Base-by-base conservation (phyloP, 2,888 invertebrate species). In the Coelopa pilipes region DNA sequence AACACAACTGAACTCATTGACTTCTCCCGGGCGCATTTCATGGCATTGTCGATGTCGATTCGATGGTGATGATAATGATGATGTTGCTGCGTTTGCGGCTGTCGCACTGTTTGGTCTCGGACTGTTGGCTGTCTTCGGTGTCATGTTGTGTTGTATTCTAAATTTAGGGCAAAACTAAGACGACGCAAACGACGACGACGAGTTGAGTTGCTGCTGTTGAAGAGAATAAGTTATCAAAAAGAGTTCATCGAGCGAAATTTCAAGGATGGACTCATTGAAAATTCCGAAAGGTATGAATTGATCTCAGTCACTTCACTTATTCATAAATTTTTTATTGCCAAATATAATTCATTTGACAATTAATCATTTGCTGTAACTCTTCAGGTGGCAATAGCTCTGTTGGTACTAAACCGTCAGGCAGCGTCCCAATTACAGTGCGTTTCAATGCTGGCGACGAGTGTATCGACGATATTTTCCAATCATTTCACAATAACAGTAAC, bases 391-490 rank as follows among this genome's bases (percentile, higher is more conserved):
- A 34, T 34, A 83, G 81, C 69, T 70, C 75, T 76, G 77, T 80
- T 66, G 79, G 78, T 73, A 81, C 81, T 50, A 86, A 85, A 77
- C 77, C 79, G 60, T 79, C 84, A 74, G 79, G 82, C 78, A 83
- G 82, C 77, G 80, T 87, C 59, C 87, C 87, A 49, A 85, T 87
- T 70, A 83, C 88, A 47, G 87, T 87, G 74, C 87, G 87, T 71
- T 87, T 87, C 74, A 86, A 87, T 81, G 87, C 88, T 79, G 84
- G 85, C 77, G 87, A 87, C 77, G 87, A 87, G 78, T 86, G 87
- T 74, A 81, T 87, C 72, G 87, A 87, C 76, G 87, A 87, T 75
- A 83, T 87, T 68, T 83, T 85, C 79, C 87, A 86, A 76, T 83
- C 86, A 73, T 86, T 85, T 81, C 86, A 86, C 78, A 81, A 79